These are phyloP conservation scores for Lepidonotus clava DNA, from an alignment of 2,888 invertebrate species.

Conservation along the genomic window DNA sequence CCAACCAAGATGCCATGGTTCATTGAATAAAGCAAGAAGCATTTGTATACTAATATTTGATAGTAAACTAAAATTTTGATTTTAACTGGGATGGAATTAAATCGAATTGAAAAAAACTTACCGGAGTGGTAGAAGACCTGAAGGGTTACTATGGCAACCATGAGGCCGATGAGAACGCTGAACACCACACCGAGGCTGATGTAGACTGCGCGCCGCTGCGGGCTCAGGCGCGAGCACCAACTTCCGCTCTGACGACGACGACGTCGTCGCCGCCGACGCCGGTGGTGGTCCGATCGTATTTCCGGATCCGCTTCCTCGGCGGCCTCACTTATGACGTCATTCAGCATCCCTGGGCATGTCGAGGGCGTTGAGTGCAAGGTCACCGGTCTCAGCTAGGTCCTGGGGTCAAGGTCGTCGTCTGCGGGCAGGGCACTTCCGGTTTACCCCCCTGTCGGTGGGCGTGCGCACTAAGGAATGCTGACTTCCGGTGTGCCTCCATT, in stretches of 20 bases:
- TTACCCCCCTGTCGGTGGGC: background rate
- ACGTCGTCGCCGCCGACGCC: background rate
- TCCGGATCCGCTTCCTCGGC: slow-evolving; percentile 25
- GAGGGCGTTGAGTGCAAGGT: background rate
- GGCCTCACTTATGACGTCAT: slow-evolving; percentile 31
- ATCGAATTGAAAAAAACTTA: too few relatives aligned
- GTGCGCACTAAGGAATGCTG: background rate
- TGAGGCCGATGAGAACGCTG: background rate
- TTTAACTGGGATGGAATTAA: too few relatives aligned
- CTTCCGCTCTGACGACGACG: background rate
- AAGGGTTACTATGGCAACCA: slow-evolving; percentile 18
- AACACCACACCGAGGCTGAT: slow-evolving; percentile 2
- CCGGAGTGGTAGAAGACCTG: slow-evolving; percentile 32
- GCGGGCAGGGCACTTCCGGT: background rate
- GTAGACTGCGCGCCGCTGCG: slow-evolving; percentile 24
- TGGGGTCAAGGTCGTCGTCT: background rate
- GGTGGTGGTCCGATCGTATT: background rate
- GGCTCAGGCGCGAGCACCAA: slow-evolving; percentile 31
- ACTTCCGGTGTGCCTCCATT: background rate
- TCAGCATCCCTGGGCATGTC: slow-evolving; percentile 24
- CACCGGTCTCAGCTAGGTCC: background rate
- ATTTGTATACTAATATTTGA: too few relatives aligned
- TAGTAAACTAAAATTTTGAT: too few relatives aligned
- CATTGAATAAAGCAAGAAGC: too few relatives aligned
- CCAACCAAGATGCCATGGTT: too few relatives aligned